Evolutionary conservation across 1,140 invertebrate genomes (phyloP).

Genomic region (Hyposmocoma kahamanoa): DNA sequence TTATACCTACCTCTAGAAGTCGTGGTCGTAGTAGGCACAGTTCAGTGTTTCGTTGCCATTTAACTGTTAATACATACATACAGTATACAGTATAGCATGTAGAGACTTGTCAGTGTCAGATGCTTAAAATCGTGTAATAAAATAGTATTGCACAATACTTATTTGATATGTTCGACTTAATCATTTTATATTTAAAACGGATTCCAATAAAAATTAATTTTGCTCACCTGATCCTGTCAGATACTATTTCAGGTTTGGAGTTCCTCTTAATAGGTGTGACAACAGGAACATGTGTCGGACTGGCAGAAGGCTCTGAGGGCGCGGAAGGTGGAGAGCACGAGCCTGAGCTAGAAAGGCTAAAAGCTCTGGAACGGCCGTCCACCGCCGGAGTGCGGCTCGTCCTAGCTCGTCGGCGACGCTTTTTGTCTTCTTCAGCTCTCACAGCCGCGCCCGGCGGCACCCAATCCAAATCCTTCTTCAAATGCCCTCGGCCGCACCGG

Average conservation of each 20-base stretch:
- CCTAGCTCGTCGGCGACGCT: constrained; percentile 76
- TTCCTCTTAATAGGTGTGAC: constrained; percentile 79
- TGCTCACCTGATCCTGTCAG: constrained; percentile 84
- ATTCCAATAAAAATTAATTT: not conserved
- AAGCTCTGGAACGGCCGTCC: constrained; percentile 79
- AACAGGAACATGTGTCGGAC: constrained; percentile 70
- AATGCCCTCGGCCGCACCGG: constrained; percentile 90
- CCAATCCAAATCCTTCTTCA: constrained; percentile 97
- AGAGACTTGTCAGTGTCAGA: constrained; percentile 6
- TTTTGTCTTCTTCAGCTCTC: constrained; percentile 84
- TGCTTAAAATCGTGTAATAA: constrained; percentile 1
- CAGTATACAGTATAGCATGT: no score
- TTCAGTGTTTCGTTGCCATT: no score
- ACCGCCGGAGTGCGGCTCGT: constrained; percentile 79
- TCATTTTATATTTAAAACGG: not conserved
- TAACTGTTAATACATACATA: no score
- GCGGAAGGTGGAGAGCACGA: constrained; percentile 68
- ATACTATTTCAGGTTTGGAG: constrained; percentile 85
- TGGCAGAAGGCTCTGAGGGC: constrained; percentile 58
- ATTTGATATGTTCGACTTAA: not conserved
- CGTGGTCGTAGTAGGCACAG: no score
- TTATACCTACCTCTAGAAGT: no score
- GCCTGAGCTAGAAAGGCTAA: constrained; percentile 80
- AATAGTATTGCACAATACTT: not conserved
- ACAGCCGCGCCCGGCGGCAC: constrained; percentile 76